phyloP scores from a whole-genome alignment of 2,113 vertebrate genomes.

The Bombycilla garrulus region DNA sequence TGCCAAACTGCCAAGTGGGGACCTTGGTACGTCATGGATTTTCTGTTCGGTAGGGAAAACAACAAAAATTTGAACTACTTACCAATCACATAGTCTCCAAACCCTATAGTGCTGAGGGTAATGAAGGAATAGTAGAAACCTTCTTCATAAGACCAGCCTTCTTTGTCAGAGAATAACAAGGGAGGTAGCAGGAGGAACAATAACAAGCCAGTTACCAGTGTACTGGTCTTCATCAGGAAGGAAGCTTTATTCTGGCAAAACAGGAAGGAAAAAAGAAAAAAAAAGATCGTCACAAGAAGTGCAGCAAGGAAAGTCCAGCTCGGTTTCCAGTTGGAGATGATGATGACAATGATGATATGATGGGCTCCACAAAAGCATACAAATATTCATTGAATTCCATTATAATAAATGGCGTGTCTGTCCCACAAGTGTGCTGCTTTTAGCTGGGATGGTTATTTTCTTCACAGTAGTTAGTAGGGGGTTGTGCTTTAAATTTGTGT shows the following conservation, averaged over 20 bases:
- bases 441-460: neutral
- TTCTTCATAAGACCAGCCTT: slow-evolving; percentile 85
- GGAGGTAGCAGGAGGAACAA: slow-evolving; percentile 88
- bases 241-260: slow-evolving; percentile 69
- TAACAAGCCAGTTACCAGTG: slow-evolving; percentile 72
- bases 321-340: neutral
- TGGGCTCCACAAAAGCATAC: neutral
- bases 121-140: slow-evolving; percentile 91
- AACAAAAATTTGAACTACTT: neutral
- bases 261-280: neutral
- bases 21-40: neutral
- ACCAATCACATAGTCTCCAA: slow-evolving; percentile 91
- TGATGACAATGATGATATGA: neutral
- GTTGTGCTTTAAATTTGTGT: neutral
- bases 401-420: neutral
- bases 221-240: slow-evolving; percentile 76
- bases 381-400: neutral
- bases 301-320: neutral
- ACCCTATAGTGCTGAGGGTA: slow-evolving; percentile 91
- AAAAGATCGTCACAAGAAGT: neutral
- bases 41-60: neutral
- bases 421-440: neutral
- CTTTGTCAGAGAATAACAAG: slow-evolving; percentile 79
- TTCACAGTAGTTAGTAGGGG: neutral
- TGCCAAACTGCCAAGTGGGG: neutral